Evolutionary conservation across 2,797 vertebrate species (phyloP), one percentile per base, ranked within the genome.

Genomic region (Falco rusticolus): DNA sequence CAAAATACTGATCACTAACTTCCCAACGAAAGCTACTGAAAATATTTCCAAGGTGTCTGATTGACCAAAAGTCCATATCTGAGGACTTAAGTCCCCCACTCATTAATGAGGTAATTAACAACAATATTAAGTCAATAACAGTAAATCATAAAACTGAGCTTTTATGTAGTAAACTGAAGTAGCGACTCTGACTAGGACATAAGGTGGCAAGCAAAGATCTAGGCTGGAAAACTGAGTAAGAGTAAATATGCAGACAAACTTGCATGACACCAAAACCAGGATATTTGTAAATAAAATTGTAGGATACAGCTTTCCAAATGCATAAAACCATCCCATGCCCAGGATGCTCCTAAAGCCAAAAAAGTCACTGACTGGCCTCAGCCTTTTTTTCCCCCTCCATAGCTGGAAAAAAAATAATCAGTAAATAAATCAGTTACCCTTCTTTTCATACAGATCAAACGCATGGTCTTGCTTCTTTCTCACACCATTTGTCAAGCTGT

Each of bases 371-470:
- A 50, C 41, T 95, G 87, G 86, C 72, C 75, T 89, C 76, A 86
- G 5, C 17, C 37, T 57, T 66, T 28, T 43, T 45, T 45, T 20
- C 14, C 29, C 61, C 50, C 56, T 75, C 34, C 31, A 56, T 69
- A 53, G 48, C 33, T 90, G 76, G 89, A 80, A 96, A 96, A 96
- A 95, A n/a, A 80, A 84, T 21, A 89, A 85, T 90, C 83, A 89
- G 74, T 91, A 84, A 97, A 98, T 97, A 97, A 98, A 84, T 94
- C 90, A 92, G 95, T 98, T 98, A 99, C 99, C 99, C 99, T 99
- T 99, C 97, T 99, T 99, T 98, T 99, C 99, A 97, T 99, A 99
- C 80, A 99, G 99, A 96, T 99, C 98, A 95, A 98, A 99, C 90
- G 99, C 98, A 96, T 98, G 98, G 97, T 99, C 98, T 91, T 98